These are phyloP conservation scores for Stenoptilia bipunctidactyla DNA, from an alignment of 2,888 invertebrate species.

Conservation along the genomic window DNA sequence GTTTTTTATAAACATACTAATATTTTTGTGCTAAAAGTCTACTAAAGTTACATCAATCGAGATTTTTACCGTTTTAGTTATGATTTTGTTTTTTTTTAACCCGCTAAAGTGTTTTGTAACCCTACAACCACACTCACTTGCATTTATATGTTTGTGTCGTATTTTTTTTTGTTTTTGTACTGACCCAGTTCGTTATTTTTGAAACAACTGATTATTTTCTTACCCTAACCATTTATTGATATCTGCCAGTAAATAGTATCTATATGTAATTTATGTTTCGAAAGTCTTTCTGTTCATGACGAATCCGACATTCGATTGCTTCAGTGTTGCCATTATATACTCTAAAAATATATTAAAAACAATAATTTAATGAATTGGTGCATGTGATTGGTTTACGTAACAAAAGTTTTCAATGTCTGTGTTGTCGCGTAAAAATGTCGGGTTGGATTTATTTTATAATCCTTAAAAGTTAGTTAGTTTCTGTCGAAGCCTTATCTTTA, in stretches of 20 bases:
- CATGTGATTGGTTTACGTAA: conserved; percentile 68
- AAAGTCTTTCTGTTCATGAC: conserved; percentile 21
- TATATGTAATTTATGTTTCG: conserved; percentile 12
- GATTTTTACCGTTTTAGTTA: conserved; percentile 1
- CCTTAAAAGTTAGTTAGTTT: conserved; percentile 6
- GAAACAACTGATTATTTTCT: background rate
- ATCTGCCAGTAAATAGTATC: conserved; percentile 4
- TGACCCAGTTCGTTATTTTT: background rate
- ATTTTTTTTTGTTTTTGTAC: conserved; percentile 2
- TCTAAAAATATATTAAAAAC: conserved; percentile 22
- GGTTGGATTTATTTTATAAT: conserved; percentile 42
- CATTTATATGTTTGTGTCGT: conserved; percentile 48
- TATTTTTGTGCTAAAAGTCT: too few species aligned
- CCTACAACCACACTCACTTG: conserved; percentile 67
- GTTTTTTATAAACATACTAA: too few species aligned
- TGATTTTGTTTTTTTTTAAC: conserved; percentile 20
- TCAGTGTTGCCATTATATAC: conserved; percentile 55
- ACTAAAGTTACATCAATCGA: too few species aligned
- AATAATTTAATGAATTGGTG: conserved; percentile 28
- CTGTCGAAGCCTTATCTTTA: conserved; percentile 2
- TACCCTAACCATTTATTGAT: background rate
- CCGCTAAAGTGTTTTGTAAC: conserved; percentile 52
- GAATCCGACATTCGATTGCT: conserved; percentile 58
- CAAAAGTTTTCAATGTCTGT: conserved; percentile 34
- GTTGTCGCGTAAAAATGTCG: conserved; percentile 41